Percentiles rank a stretch among this genome's conserved stretches.
Conservation (phyloP, 2,797 vertebrate species). For the Sorex maritimensis region DNA sequence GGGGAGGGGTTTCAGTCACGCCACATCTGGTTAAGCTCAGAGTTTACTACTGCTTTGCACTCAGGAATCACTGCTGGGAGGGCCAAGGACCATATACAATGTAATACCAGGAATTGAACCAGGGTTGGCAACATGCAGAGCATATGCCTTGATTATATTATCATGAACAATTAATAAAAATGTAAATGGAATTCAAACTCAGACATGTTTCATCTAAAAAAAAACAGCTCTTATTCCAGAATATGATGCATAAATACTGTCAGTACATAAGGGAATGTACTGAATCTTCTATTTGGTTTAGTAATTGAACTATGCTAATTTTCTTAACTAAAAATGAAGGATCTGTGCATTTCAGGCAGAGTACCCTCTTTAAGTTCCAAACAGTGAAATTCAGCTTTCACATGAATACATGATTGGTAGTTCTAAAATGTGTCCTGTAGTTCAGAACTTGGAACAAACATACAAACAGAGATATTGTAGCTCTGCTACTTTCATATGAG, state of each 20-base stretch:
- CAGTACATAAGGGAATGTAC: background rate
- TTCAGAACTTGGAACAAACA: background rate
- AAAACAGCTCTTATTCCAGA: background rate
- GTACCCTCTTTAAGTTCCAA: background rate
- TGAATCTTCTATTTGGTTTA: background rate
- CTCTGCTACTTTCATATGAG: background rate
- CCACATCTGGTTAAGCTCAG: too few relatives aligned
- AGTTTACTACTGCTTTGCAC: too few relatives aligned
- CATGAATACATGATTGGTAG: background rate
- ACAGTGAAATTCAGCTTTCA: background rate
- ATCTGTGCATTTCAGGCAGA: constrained; percentile 33
- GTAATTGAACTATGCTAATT: background rate
- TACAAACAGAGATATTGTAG: background rate
- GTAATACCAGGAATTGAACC: too few relatives aligned
- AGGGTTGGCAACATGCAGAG: too few relatives aligned
- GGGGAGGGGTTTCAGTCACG: background rate
- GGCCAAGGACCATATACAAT: too few relatives aligned
- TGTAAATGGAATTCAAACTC: rapidly evolving
- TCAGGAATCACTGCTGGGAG: too few relatives aligned
- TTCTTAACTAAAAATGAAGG: background rate
- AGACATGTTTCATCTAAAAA: background rate
- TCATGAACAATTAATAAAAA: background rate
- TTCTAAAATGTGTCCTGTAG: background rate
- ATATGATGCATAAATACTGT: background rate
- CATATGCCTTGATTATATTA: background rate